Evolutionary conservation across 2,888 invertebrate genomes (phyloP), one percentile per base, ranked within the genome.

Genomic region (Schizaphis graminum): DNA sequence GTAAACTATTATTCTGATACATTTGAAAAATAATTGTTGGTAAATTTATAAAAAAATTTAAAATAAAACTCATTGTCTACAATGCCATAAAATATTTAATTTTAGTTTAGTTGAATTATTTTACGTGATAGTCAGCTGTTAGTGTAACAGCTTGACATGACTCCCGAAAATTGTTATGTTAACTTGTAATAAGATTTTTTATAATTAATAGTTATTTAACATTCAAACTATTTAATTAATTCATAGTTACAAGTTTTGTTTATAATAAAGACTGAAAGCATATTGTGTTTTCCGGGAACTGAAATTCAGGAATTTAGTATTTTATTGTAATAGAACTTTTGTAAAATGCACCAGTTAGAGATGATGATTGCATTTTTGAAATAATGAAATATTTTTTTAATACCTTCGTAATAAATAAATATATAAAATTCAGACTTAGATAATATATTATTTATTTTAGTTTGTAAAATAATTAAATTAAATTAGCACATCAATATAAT

Each of bases 121-220:
- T 92, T 88, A 88, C 89, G 47, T 88, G 67, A 92, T 77, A 88
- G 49, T 89, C 88, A 77, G 92, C 92, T 92, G 88, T 44, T 88
- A 44, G n/a, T 44, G 92, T 56, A 92, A 92, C 92, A 92, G 92
- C 92, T 92, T 92, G 92, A n/a, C 44, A n/a, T 53, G 88, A 92
- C 77, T 92, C 26, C 49, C n/a, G 53, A 91, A 53, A 91, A 91
- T 92, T 89, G 92, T 44, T 47, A 89, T 53, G 92, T 77, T 92
- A 89, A 92, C 88, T 88, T 44, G 77, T 85, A 93, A 57, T 90
- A 89, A 16, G 85, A 93, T 84, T 89, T 77, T 90, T 57, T 49
- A 35, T 89, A 89, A 89, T 77, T 93, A 89, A 67, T 88, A 89
- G 84, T 85, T 93, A 89, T 93, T 89, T 89, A 93, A 93, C 93